Evolutionary conservation across 2,113 vertebrate genomes (phyloP), one percentile per base, ranked within the genome.

Genomic region (Polypterus senegalus): DNA sequence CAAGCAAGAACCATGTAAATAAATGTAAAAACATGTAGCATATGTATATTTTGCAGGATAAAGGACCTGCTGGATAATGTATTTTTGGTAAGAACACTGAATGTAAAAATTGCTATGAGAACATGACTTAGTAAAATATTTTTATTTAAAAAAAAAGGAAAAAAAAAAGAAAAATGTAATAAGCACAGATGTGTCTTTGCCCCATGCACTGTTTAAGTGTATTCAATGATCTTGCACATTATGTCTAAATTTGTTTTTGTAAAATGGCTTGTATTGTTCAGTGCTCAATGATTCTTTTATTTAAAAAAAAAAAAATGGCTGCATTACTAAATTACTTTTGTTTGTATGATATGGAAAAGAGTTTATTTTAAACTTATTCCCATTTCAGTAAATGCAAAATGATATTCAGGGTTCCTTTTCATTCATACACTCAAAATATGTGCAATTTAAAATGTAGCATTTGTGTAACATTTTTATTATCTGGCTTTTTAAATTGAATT

Each of bases 31-130:
- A 85, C 72, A 81, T 97, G 91, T 97, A 96, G 92, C 82, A 97
- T 97, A 97, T 97, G 91, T 97, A 94, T 85, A 95, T 87, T 70
- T 83, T 82, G 81, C 88, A 88, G 89, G 87, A 76, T 60, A 79
- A 89, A 88, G 74, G 74, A 80, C 85, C 84, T 93, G 88, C 82
- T 67, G 70, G 83, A 84, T 78, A 87, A 90, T 84, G 69, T 97
- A 97, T 91, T 97, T 93, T 97, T 97, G 92, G 86, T 94, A 94
- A 87, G 89, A 90, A 88, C 89, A 89, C 82, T 92, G 90, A 97
- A 93, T 95, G 87, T 93, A 89, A 86, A 79, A 82, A 83, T 87
- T 83, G 78, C 78, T 81, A 73, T 67, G 77, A 78, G 69, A 67
- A 75, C 74, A 57, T 89, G 91, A 83, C 86, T 85, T 81, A 64